phyloP scores from a whole-genome alignment of 2,797 vertebrate genomes.

The Pseudocheirus occidentalis region DNA sequence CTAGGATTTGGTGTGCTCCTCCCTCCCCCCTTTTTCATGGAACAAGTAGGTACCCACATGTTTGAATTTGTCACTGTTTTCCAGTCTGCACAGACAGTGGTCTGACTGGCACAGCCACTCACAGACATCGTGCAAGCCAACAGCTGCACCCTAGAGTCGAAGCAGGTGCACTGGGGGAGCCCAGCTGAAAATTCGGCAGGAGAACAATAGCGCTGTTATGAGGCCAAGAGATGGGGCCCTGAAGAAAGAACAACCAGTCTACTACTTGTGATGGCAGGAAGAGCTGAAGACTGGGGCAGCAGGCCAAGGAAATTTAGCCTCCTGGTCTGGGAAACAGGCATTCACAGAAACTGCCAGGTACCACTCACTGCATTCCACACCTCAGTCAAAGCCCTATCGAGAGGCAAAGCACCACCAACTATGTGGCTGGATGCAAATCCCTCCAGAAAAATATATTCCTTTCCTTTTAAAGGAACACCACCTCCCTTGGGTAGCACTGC shows the following conservation, averaged over 20 bases:
- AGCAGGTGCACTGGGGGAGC: slow-evolving; percentile 75
- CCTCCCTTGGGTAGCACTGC: slow-evolving; percentile 67
- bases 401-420: slow-evolving; percentile 27
- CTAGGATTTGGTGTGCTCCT: not conserved
- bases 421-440: slow-evolving; percentile 58
- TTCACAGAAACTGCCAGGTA: slow-evolving; percentile 56
- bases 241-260: slow-evolving; percentile 12
- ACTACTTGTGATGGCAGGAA: slow-evolving; percentile 16
- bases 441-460: slow-evolving; percentile 75
- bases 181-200: slow-evolving; percentile 14
- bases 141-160: slow-evolving; percentile 73
- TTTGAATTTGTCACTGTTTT: slow-evolving; percentile 75
- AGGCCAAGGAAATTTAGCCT: slow-evolving; percentile 39
- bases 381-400: slow-evolving; percentile 50
- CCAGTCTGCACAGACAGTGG: slow-evolving; percentile 52
- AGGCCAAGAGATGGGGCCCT: slow-evolving; percentile 58
- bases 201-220: slow-evolving; percentile 77
- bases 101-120: slow-evolving; percentile 69
- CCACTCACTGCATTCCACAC: slow-evolving; percentile 25
- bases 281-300: slow-evolving; percentile 40
- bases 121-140: slow-evolving; percentile 58
- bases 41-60: slow-evolving; percentile 65
- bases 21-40: slow-evolving; percentile 27
- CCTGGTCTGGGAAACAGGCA: slow-evolving; percentile 13
- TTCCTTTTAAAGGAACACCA: slow-evolving; percentile 69